Percentiles rank a stretch among this genome's conserved stretches.
Evolutionary conservation across 2,113 vertebrate species (phyloP).

Genomic region (Pluvianellus socialis): DNA sequence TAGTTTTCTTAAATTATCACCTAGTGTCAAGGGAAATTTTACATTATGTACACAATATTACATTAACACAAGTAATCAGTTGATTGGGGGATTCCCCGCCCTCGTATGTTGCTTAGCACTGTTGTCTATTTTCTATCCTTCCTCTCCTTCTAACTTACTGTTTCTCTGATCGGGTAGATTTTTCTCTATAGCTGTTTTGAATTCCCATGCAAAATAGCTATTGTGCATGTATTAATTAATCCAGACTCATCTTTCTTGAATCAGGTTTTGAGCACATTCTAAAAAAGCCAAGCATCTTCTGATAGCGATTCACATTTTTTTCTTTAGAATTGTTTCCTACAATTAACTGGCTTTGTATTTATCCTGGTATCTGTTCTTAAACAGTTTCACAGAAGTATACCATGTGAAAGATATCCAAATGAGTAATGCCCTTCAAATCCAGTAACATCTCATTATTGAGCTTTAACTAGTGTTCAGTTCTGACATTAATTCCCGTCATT

Average conservation of each 20-base stretch:
- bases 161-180: neutral
- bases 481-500: neutral
- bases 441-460: neutral
- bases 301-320: neutral
- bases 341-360: neutral
- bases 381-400: neutral
- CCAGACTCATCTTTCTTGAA: neutral
- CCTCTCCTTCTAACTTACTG: neutral
- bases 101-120: neutral
- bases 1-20: neutral
- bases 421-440: accelerated
- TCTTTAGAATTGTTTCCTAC: neutral
- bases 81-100: no score
- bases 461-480: neutral
- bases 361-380: neutral
- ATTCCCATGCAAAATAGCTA: neutral
- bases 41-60: neutral
- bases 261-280: neutral
- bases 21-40: neutral
- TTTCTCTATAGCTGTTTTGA: neutral
- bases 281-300: neutral
- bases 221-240: neutral
- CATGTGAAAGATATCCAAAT: neutral
- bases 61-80: neutral
- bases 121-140: neutral